These are phyloP conservation scores for Procambarus clarkii DNA, from an alignment of 1,140 invertebrate species.

Conservation along the genomic window DNA sequence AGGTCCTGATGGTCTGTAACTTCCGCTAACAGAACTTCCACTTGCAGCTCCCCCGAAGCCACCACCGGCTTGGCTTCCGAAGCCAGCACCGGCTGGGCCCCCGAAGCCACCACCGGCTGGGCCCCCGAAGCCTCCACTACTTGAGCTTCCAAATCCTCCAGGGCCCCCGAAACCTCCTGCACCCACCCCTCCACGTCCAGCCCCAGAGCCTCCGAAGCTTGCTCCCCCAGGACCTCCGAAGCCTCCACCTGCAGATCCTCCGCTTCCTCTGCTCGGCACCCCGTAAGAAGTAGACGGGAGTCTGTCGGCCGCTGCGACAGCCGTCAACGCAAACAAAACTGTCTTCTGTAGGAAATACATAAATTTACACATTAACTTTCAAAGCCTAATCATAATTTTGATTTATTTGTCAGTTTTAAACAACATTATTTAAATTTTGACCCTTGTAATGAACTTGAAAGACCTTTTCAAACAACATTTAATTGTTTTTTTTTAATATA, in stretches of 20 bases:
- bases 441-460: too few species aligned
- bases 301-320: background rate
- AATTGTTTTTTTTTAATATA: too few species aligned
- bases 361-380: too few species aligned
- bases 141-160: background rate
- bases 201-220: background rate
- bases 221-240: background rate
- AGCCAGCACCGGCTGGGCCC: background rate
- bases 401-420: too few species aligned
- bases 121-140: background rate
- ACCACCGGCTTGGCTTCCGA: background rate
- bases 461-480: too few species aligned
- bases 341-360: background rate
- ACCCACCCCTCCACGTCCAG: background rate
- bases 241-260: background rate
- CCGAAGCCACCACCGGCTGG: background rate
- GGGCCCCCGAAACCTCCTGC: background rate
- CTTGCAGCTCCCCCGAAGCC: background rate
- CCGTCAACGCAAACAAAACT: background rate
- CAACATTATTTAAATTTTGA: too few species aligned
- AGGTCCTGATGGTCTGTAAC: constrained; percentile 5
- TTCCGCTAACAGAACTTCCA: background rate
- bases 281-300: background rate
- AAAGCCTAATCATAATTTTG: too few species aligned
- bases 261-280: background rate